Percentiles rank a stretch among this genome's conserved stretches.
These are phyloP conservation scores for Cecropterus lyciades DNA, from an alignment of 1,140 invertebrate species.

Conservation along the genomic window DNA sequence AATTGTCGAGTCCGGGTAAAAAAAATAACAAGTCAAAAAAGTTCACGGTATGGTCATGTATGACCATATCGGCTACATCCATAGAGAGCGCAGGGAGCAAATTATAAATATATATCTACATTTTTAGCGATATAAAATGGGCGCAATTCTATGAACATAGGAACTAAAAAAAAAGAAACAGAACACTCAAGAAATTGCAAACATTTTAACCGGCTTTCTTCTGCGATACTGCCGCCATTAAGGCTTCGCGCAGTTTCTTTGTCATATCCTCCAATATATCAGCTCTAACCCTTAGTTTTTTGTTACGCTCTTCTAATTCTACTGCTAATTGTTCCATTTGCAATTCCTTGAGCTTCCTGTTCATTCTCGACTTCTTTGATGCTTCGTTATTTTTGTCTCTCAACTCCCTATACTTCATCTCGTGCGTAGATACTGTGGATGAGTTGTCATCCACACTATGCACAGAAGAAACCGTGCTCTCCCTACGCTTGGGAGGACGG, in stretches of 20 bases:
- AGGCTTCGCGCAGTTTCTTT: conserved; percentile 69
- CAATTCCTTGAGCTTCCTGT: conserved; percentile 88
- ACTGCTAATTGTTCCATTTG: conserved; percentile 72
- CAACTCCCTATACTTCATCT: conserved; percentile 86
- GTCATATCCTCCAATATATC: conserved; percentile 74
- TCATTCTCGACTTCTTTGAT: conserved; percentile 88
- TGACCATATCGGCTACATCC: conserved; percentile 23
- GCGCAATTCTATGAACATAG: conserved; percentile 50
- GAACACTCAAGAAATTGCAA: conserved; percentile 40
- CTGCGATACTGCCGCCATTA: conserved; percentile 74
- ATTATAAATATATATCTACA: conserved; percentile 15
- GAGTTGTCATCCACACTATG: conserved; percentile 69
- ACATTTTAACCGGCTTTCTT: conserved; percentile 50
- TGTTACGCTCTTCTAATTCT: conserved; percentile 76
- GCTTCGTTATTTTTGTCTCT: conserved; percentile 91
- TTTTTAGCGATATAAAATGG: conserved; percentile 8
- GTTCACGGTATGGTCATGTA: conserved; percentile 33
- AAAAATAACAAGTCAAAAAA: conserved; percentile 37
- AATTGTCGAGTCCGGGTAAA: conserved; percentile 38
- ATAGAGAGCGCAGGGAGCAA: conserved; percentile 20
- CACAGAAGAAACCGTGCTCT: conserved; percentile 70
- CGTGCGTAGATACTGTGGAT: conserved; percentile 62
- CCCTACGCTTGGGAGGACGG: conserved; percentile 70
- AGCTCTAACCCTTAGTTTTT: conserved; percentile 67
- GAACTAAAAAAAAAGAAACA: conserved; percentile 35